A percentile compares a stretch with the other conserved stretches of the same genome.
These are phyloP conservation scores for Scalopus aquaticus DNA, from an alignment of 2,113 vertebrate genomes.

Conservation along the genomic window DNA sequence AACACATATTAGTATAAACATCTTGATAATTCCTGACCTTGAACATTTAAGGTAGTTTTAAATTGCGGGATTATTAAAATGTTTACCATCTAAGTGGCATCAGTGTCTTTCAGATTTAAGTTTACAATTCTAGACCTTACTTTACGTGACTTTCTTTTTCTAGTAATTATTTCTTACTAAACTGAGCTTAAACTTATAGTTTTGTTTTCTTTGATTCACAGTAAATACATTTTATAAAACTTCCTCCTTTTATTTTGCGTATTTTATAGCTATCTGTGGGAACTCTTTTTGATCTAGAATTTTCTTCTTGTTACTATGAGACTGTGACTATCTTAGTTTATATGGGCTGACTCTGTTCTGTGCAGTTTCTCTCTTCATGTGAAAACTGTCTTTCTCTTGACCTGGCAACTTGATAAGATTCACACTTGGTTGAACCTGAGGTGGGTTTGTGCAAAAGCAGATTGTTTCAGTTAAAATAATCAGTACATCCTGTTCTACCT, in stretches of 20 bases:
- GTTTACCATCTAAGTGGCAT: slow-evolving; percentile 62
- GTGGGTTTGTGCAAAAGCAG: slow-evolving; percentile 88
- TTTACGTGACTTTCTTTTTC: slow-evolving; percentile 2
- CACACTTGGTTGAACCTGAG: slow-evolving; percentile 86
- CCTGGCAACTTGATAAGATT: slow-evolving; percentile 85
- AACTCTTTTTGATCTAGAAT: neutral
- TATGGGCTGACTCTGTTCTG: neutral
- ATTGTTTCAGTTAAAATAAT: slow-evolving; percentile 92
- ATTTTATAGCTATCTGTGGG: neutral
- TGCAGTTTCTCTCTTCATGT: slow-evolving; percentile 70
- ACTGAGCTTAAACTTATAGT: slow-evolving; percentile 34
- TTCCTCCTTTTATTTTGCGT: neutral
- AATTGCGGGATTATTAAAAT: slow-evolving; percentile 74
- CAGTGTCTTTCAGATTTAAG: neutral
- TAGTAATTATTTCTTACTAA: slow-evolving; percentile 13
- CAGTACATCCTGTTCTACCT: slow-evolving; percentile 92
- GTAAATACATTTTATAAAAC: neutral
- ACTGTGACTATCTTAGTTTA: neutral
- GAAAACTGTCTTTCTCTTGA: slow-evolving; percentile 79
- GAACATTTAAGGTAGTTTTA: slow-evolving; percentile 78
- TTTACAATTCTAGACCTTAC: neutral
- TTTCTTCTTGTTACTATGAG: neutral
- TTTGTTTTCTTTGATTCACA: neutral
- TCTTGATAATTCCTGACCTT: slow-evolving; percentile 77
- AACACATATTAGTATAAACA: slow-evolving; percentile 76